phyloP scores from a whole-genome alignment of 2,797 vertebrate species.

The Orientallactaga sibirica region DNA sequence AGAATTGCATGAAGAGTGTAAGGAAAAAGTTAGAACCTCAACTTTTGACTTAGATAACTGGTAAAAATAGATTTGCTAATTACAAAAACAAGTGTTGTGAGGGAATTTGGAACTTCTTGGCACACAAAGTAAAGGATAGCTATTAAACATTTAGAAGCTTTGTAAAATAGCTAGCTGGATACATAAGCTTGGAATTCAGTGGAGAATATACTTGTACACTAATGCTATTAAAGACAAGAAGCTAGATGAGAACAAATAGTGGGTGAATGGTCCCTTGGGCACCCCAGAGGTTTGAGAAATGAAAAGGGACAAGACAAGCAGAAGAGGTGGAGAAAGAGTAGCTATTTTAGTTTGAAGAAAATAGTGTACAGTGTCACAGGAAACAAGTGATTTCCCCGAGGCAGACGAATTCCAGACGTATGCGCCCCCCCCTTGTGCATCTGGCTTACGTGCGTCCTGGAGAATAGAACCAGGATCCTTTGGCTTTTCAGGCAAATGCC shows the following conservation, averaged over 20 bases:
- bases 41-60: not conserved
- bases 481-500: no score
- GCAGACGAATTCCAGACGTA: no score
- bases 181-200: slow-evolving; percentile 49
- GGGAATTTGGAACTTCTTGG: not conserved
- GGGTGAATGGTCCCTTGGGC: slow-evolving; percentile 29
- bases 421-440: no score
- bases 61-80: slow-evolving; percentile 23
- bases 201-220: slow-evolving; percentile 38
- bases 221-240: slow-evolving; percentile 49
- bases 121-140: not conserved
- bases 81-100: not conserved
- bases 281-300: slow-evolving; percentile 16
- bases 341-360: not conserved
- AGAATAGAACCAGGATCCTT: no score
- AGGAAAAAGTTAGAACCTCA: not conserved
- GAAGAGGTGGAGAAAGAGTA: not conserved
- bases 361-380: not conserved
- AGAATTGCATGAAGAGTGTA: not conserved
- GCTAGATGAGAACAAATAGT: slow-evolving; percentile 26
- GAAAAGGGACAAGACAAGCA: slow-evolving; percentile 38
- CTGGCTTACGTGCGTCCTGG: no score
- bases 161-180: not conserved
- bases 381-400: not conserved
- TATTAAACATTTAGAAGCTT: slow-evolving; percentile 22